A percentile compares a stretch with the other conserved stretches of the same genome.
Conservation (phyloP, 2,113 vertebrate species). For the Gila orcuttii region DNA sequence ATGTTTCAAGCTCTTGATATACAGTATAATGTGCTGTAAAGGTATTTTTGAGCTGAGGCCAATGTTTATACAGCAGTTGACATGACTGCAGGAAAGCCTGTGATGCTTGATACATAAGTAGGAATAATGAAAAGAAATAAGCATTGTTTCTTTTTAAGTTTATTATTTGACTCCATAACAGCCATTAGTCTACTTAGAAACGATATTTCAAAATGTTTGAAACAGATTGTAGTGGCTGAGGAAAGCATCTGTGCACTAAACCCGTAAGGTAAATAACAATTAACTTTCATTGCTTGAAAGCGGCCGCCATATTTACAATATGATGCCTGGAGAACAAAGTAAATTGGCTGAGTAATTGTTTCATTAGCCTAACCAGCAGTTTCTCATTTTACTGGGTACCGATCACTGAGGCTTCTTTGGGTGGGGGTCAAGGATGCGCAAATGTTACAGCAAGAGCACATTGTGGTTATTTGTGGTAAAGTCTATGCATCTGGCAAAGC, state of each 20-base stretch:
- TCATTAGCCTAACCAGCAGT: constrained; percentile 36
- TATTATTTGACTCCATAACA: neutral
- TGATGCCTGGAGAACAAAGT: constrained; percentile 35
- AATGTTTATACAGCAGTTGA: neutral
- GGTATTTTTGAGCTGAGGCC: neutral
- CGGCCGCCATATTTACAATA: constrained; percentile 38
- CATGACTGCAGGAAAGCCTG: neutral
- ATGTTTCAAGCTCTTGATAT: neutral
- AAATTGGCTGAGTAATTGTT: constrained; percentile 51
- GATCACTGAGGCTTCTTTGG: neutral
- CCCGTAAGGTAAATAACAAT: constrained; percentile 54
- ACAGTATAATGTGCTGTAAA: neutral
- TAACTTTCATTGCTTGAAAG: constrained; percentile 43
- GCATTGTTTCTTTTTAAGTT: neutral
- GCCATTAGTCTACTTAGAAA: neutral
- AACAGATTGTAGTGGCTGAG: constrained; percentile 1
- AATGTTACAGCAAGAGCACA: neutral
- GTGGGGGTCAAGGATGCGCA: neutral
- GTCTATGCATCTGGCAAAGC: neutral
- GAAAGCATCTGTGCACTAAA: constrained; percentile 30
- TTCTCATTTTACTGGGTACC: constrained; percentile 30
- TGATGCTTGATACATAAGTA: neutral
- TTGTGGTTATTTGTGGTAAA: neutral
- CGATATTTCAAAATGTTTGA: neutral
- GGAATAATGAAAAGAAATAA: neutral